A percentile compares a stretch with the other conserved stretches of the same genome.
Evolutionary conservation across 2,888 invertebrate genomes (phyloP).

Genomic region (Hypomecis atomaria): DNA sequence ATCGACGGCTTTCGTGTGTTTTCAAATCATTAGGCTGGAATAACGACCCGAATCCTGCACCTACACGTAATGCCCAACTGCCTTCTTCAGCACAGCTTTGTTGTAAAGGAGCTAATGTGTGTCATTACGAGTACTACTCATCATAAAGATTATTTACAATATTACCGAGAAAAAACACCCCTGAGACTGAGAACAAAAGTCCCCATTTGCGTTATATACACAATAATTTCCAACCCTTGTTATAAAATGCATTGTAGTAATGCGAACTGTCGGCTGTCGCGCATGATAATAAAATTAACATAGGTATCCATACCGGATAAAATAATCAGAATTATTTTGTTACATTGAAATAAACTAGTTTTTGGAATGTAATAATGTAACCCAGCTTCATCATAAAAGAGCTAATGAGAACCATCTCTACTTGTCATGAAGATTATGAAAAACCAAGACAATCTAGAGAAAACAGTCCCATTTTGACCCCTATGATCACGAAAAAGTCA

Average conservation of each 20-base stretch:
- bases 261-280: too few species aligned
- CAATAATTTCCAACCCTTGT: too few species aligned
- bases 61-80: slow-evolving; percentile 23
- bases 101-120: slow-evolving; percentile 27
- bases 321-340: too few species aligned
- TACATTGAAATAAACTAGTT: too few species aligned
- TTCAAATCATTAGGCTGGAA: slow-evolving; percentile 52
- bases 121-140: slow-evolving; percentile 15
- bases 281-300: too few species aligned
- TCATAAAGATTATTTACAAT: background rate
- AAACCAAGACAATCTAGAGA: too few species aligned
- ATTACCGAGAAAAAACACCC: too few species aligned
- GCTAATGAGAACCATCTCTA: slow-evolving; percentile 17
- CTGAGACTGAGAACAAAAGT: too few species aligned
- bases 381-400: slow-evolving; percentile 37
- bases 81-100: slow-evolving; percentile 40
- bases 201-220: too few species aligned
- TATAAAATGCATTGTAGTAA: too few species aligned
- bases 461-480: slow-evolving; percentile 1
- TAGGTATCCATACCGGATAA: too few species aligned
- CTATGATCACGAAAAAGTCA: background rate
- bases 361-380: background rate
- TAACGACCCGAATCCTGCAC: slow-evolving; percentile 27
- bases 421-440: background rate
- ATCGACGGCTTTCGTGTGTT: slow-evolving; percentile 60